phyloP scores from a whole-genome alignment of 2,797 vertebrate species.

The Numenius phaeopus region DNA sequence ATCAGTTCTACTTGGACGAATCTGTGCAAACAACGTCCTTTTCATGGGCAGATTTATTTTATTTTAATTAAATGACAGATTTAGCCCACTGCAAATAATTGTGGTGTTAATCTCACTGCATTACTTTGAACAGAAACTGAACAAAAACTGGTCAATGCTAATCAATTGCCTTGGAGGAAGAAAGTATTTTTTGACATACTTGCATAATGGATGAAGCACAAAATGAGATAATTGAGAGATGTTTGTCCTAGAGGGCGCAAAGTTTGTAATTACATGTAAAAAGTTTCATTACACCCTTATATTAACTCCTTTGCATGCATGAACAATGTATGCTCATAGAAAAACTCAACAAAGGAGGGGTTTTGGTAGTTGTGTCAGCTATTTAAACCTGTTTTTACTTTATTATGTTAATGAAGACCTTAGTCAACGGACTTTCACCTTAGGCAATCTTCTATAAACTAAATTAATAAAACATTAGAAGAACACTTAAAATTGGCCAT shows the following conservation, averaged over 20 bases:
- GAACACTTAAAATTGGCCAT: neutral
- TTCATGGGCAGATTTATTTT: slow-evolving; percentile 48
- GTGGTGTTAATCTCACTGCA: slow-evolving; percentile 59
- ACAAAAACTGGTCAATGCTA: slow-evolving; percentile 64
- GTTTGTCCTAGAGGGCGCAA: slow-evolving; percentile 33
- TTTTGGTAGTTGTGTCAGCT: neutral
- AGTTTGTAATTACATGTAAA: slow-evolving; percentile 32
- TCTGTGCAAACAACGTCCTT: slow-evolving; percentile 47
- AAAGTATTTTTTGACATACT: slow-evolving; percentile 40
- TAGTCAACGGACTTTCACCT: slow-evolving; percentile 28
- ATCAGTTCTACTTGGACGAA: slow-evolving; percentile 32
- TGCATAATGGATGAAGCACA: slow-evolving; percentile 54
- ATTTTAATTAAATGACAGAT: slow-evolving; percentile 70
- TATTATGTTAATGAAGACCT: neutral
- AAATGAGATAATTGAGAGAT: slow-evolving; percentile 61
- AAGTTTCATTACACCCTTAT: slow-evolving; percentile 34
- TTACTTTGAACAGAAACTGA: slow-evolving; percentile 66
- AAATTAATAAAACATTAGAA: neutral
- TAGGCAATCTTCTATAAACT: slow-evolving; percentile 3
- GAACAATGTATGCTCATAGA: neutral
- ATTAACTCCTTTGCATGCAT: neutral
- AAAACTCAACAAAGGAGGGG: neutral
- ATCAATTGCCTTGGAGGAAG: slow-evolving; percentile 57
- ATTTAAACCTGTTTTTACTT: slow-evolving; percentile 1
- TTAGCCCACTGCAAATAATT: slow-evolving; percentile 64